Conservation (phyloP, 2,888 invertebrate species). For the Drosophila siamana region DNA sequence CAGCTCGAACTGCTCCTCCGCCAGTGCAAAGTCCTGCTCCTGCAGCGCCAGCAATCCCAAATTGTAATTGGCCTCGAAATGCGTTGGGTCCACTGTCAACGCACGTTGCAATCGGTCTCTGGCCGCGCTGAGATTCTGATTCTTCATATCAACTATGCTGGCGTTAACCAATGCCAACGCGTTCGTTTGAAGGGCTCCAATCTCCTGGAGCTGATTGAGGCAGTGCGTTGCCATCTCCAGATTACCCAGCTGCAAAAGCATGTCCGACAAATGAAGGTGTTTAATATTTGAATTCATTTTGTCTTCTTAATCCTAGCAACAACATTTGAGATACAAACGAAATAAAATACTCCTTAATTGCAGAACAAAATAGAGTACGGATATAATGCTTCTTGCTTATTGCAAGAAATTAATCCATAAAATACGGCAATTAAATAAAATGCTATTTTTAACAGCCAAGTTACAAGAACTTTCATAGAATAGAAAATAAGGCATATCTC, state of each 20-base stretch:
- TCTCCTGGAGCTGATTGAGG: conserved; percentile 89
- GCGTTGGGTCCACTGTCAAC: conserved; percentile 91
- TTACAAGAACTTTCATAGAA: too few relatives aligned
- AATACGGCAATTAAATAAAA: too few relatives aligned
- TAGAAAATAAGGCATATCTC: too few relatives aligned
- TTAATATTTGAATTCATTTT: too few relatives aligned
- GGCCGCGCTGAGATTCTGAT: conserved; percentile 90
- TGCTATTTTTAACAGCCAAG: too few relatives aligned
- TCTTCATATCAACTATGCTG: conserved; percentile 91
- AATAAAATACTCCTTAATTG: too few relatives aligned
- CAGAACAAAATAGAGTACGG: too few relatives aligned
- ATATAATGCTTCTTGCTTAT: too few relatives aligned
- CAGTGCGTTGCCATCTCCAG: conserved; percentile 91
- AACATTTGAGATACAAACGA: too few relatives aligned
- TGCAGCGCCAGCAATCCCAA: conserved; percentile 87
- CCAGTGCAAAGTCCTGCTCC: conserved; percentile 90
- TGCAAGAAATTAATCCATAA: too few relatives aligned
- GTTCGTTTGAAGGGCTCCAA: conserved; percentile 89
- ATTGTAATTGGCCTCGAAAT: conserved; percentile 94
- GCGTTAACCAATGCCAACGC: conserved; percentile 94
- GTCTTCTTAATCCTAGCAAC: too few relatives aligned
- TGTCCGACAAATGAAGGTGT: too few relatives aligned
- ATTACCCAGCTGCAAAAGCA: conserved; percentile 90
- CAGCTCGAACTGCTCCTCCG: conserved; percentile 91
- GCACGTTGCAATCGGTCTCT: conserved; percentile 91